Evolutionary conservation across 2,113 vertebrate species (phyloP).

Genomic region (Dicaeum eximium): DNA sequence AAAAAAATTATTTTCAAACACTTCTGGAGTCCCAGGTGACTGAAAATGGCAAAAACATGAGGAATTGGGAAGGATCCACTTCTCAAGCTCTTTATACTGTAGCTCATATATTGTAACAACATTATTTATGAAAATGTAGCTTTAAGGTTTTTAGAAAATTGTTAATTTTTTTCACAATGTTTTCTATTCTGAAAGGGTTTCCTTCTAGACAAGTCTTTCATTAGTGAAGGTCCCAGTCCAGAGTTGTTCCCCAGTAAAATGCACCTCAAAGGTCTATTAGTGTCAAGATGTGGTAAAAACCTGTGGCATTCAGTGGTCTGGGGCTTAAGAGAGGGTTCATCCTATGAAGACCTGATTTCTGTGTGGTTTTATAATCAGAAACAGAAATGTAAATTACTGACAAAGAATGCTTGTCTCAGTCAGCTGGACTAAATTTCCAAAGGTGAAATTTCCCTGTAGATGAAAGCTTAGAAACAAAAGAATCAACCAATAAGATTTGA

Average conservation of each 20-base stretch:
- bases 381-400: neutral
- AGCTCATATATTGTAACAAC: neutral
- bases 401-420: neutral
- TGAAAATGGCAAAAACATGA: neutral
- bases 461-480: neutral
- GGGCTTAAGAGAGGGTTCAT: neutral
- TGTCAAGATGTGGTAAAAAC: neutral
- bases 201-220: neutral
- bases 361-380: neutral
- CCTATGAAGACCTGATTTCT: neutral
- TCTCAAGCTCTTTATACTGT: neutral
- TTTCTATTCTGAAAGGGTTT: neutral
- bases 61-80: neutral
- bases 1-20: neutral
- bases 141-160: neutral
- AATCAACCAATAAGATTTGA: slow-evolving; percentile 16
- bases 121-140: neutral
- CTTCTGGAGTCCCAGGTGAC: neutral
- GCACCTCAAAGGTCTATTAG: neutral
- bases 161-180: neutral
- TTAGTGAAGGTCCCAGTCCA: neutral
- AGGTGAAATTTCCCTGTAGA: slow-evolving; percentile 5
- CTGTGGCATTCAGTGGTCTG: neutral
- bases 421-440: neutral
- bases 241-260: neutral